Evolutionary conservation across 1,140 invertebrate genomes (phyloP).

Genomic region (Macrobrachium nipponense): DNA sequence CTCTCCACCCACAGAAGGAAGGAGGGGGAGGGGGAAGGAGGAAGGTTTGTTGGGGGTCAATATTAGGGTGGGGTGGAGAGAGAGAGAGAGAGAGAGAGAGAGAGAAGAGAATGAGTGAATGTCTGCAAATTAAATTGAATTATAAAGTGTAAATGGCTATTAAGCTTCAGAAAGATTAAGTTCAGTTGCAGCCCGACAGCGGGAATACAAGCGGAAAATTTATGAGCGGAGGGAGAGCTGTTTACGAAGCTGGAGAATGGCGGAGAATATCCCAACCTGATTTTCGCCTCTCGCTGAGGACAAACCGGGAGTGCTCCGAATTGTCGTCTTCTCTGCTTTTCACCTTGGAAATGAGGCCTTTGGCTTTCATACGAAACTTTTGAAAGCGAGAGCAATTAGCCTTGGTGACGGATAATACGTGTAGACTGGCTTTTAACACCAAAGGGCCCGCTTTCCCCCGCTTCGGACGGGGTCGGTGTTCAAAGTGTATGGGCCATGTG

Average conservation of each 20-base stretch:
- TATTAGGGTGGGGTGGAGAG: background rate
- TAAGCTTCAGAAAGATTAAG: conserved; percentile 61
- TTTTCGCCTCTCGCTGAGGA: background rate
- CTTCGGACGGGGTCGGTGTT: conserved; percentile 23
- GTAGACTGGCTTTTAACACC: background rate
- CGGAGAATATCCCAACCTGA: background rate
- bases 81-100: conserved; percentile 24
- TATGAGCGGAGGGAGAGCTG: conserved; percentile 41
- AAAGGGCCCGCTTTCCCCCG: background rate
- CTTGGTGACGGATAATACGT: background rate
- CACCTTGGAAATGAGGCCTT: too few relatives aligned
- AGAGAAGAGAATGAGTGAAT: conserved; percentile 32
- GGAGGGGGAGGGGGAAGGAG: too few relatives aligned
- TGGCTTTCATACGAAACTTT: too few relatives aligned
- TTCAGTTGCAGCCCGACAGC: conserved; percentile 58
- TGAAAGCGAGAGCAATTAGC: too few relatives aligned
- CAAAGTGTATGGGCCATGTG: conserved; percentile 55
- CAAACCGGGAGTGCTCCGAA: too few relatives aligned
- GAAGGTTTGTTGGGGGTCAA: too few relatives aligned
- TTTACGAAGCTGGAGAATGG: conserved; percentile 38
- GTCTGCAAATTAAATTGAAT: conserved; percentile 62
- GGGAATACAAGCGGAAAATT: conserved; percentile 61
- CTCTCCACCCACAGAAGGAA: too few relatives aligned
- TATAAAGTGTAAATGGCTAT: conserved; percentile 62
- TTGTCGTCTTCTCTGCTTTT: too few relatives aligned